Percentiles rank a stretch among this genome's conserved stretches.
These are phyloP conservation scores for Phalacrocorax pelagicus DNA, from an alignment of 2,113 vertebrate species.

Conservation along the genomic window DNA sequence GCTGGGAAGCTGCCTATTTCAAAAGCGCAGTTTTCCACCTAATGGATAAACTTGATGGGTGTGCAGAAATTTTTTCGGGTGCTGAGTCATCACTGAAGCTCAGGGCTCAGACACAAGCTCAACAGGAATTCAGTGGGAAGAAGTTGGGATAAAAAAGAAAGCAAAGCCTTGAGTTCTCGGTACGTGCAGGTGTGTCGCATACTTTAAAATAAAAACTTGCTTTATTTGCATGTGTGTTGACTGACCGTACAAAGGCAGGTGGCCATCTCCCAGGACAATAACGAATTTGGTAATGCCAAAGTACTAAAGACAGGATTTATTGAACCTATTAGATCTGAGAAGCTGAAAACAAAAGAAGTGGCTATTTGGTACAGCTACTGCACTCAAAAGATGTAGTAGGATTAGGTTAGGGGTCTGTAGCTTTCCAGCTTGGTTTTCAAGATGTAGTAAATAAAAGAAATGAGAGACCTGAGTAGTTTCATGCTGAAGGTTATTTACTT, in stretches of 20 bases:
- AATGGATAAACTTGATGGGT: background rate
- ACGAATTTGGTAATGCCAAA: background rate
- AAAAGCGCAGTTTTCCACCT: background rate
- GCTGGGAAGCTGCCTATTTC: background rate
- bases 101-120: background rate
- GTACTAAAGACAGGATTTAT: background rate
- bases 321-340: background rate
- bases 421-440: background rate
- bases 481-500: background rate
- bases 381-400: background rate
- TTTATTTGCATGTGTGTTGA: background rate
- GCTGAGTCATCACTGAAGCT: background rate
- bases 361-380: background rate
- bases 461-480: background rate
- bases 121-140: background rate
- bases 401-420: background rate
- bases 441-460: background rate
- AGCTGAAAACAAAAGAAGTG: background rate
- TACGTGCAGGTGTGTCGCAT: background rate
- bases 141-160: background rate
- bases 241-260: background rate
- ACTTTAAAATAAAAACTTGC: background rate
- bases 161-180: background rate
- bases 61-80: background rate
- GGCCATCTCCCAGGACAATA: background rate